Evolutionary conservation across 2,888 invertebrate species (phyloP).

Genomic region (Eupithecia tripunctaria): DNA sequence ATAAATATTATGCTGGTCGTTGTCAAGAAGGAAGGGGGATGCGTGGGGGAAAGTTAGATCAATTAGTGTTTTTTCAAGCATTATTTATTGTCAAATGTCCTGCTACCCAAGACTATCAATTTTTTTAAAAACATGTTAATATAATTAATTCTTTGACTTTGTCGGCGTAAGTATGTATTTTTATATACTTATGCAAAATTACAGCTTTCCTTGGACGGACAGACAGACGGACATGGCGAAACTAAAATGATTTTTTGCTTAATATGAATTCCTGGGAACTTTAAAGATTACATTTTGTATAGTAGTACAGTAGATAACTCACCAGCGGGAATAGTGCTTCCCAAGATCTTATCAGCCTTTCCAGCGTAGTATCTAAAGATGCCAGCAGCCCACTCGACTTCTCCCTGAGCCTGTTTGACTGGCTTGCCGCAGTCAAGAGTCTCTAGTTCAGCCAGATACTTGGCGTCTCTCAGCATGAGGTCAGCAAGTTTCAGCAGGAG

Average conservation of each 20-base stretch:
- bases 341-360: constrained; percentile 94
- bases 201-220: not conserved
- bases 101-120: too few relatives aligned
- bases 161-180: not conserved
- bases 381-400: constrained; percentile 85
- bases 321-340: constrained; percentile 88
- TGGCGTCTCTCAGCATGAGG: constrained; percentile 89
- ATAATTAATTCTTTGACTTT: not conserved
- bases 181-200: not conserved
- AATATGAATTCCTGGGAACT: not conserved
- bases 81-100: too few relatives aligned
- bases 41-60: not conserved
- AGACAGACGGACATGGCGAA: not conserved
- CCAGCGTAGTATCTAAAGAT: constrained; percentile 94
- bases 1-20: not conserved
- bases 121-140: too few relatives aligned
- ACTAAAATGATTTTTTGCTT: not conserved
- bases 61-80: not conserved
- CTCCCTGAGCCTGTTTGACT: constrained; percentile 87
- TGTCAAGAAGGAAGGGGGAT: not conserved
- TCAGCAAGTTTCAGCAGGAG: constrained; percentile 90
- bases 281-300: not conserved
- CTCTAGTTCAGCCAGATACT: constrained; percentile 91
- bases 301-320: constrained; percentile 1
- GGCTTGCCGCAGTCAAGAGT: constrained; percentile 97